A percentile compares a stretch with the other conserved stretches of the same genome.
phyloP scores from a whole-genome alignment of 2,113 vertebrate species.

The Bubo blakistoni region DNA sequence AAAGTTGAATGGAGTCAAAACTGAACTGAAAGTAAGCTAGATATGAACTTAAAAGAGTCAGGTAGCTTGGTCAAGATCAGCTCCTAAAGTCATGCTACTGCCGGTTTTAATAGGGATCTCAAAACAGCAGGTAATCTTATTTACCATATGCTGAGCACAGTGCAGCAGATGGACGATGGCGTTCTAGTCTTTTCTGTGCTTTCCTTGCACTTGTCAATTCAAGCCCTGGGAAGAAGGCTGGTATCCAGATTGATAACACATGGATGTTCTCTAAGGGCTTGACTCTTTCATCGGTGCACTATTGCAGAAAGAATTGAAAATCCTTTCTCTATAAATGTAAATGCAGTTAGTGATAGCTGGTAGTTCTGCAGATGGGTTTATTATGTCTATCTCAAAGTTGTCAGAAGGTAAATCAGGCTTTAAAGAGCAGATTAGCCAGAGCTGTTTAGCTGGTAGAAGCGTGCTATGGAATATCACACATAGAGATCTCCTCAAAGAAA shows the following conservation, averaged over 20 bases:
- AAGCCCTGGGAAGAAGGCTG: constrained; percentile 9
- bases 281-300: neutral
- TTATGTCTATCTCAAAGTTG: neutral
- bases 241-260: constrained; percentile 26
- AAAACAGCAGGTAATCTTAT: constrained; percentile 40
- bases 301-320: neutral
- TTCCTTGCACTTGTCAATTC: constrained; percentile 39
- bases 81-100: neutral
- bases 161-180: constrained; percentile 17
- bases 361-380: neutral
- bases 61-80: neutral
- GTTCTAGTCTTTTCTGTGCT: constrained; percentile 44
- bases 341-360: neutral
- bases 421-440: neutral
- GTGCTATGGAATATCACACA: neutral
- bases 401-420: neutral
- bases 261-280: constrained; percentile 34
- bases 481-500: neutral
- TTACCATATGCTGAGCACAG: neutral
- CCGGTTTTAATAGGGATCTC: constrained; percentile 3
- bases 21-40: neutral
- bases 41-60: neutral
- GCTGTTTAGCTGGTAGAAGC: neutral
- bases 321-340: neutral
- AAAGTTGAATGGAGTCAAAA: neutral